Base-by-base conservation (phyloP, 92 coral and sea anemone species). In the Bergia sp. region DNA sequence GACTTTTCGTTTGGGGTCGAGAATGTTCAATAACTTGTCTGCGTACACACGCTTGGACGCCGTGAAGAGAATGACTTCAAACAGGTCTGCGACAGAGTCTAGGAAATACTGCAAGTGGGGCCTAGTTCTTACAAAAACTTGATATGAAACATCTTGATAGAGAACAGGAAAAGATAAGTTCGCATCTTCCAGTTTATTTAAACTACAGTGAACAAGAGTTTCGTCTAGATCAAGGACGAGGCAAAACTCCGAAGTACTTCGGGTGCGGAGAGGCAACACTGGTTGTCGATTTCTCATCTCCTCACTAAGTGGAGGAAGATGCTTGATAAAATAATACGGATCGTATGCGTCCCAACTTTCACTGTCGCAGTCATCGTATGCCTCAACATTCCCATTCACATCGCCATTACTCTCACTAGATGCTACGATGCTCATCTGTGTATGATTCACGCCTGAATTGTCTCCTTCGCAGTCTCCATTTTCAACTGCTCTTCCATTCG, bases 41-140 rank as follows among this genome's bases (percentile, higher is more conserved):
- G 99, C 99, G 92, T 97, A 97, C 21, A 97, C 99, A 78, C 97
- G 95, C 92, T 97, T 95, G 69, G 99, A 97, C 67, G 99, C 99
- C 66, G 98, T 97, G 86, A 97, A 97, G 57, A 97, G 91, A 89
- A 97, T 97, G 40, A 97, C 99, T 90, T 97, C 99, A 90, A 97
- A 97, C 73, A 92, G 77, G 80, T 86, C 90, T 69, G 99, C 95
- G 21, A 95, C 99, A 75, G 95, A 85, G 90, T 97, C 96, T 37
- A 97, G 94, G 86, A 97, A 97, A 61, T 93, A 91, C 92, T 95
- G 94, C 78, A 97, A 86, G 90, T 97, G 99, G 20, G 99, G 99
- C 61, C 99, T 89, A 76, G 99, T 97, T 11, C 99, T 92, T 37
- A 97, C 99, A 72, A 95, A 97, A 7, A 97, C 99, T 97, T 97